These are phyloP conservation scores for Todus mexicanus DNA, from an alignment of 2,797 vertebrate genomes.

Conservation along the genomic window DNA sequence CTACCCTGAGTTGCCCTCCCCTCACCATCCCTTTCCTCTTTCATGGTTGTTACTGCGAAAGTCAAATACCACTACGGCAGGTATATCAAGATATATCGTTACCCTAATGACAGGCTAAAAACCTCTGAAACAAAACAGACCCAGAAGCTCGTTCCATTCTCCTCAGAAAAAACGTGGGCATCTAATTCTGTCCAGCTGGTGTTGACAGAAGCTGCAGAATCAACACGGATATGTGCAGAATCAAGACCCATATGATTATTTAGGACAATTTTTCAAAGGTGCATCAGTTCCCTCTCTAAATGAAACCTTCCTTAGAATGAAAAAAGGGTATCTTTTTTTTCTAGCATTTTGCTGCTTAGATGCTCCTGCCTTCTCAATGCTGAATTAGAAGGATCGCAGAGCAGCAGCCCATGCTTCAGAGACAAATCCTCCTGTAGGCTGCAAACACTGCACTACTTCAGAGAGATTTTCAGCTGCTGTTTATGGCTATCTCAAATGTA, in stretches of 20 bases:
- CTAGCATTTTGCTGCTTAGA: background rate
- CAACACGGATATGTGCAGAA: background rate
- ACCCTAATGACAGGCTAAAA: background rate
- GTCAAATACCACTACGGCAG: background rate
- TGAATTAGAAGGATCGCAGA: background rate
- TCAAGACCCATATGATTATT: background rate
- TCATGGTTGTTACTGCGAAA: background rate
- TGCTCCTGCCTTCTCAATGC: background rate
- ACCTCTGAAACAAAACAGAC: background rate
- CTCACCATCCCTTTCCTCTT: background rate
- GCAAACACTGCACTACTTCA: background rate
- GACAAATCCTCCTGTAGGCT: background rate
- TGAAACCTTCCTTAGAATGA: background rate
- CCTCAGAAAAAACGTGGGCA: background rate
- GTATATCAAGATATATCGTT: background rate
- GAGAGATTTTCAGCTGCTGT: conserved; percentile 2
- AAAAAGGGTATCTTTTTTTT: background rate
- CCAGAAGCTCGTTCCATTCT: background rate
- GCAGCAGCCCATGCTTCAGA: background rate
- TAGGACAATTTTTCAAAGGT: background rate
- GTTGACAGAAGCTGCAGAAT: background rate
- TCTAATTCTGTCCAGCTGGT: background rate
- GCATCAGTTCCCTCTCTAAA: background rate
- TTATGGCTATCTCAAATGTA: background rate
- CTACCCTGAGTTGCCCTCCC: background rate